Evolutionary conservation across 2,888 invertebrate species (phyloP).

Genomic region (Sesia apiformis): DNA sequence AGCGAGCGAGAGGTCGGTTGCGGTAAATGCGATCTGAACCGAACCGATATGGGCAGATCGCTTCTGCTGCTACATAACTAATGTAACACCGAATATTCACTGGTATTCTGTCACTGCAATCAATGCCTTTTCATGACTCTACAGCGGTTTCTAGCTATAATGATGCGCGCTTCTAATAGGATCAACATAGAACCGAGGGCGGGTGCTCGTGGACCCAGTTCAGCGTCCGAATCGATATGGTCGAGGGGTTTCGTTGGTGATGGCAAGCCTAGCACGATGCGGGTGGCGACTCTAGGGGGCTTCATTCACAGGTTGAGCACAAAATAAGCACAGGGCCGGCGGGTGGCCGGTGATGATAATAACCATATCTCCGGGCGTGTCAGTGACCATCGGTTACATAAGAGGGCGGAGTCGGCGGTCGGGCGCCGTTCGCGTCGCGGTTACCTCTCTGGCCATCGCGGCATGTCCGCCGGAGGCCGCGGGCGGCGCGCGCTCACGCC

Average conservation of each 20-base stretch:
- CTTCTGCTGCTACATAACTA: slow-evolving; percentile 11
- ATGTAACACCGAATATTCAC: slow-evolving; percentile 14
- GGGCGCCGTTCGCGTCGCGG: slow-evolving; percentile 45
- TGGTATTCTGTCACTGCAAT: slow-evolving; percentile 9
- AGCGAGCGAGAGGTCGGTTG: slow-evolving; percentile 48
- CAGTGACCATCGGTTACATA: slow-evolving; percentile 42
- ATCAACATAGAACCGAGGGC: slow-evolving; percentile 7
- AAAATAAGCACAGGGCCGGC: slow-evolving; percentile 10
- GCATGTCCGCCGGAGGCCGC: slow-evolving; percentile 78
- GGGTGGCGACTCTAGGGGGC: slow-evolving; percentile 7
- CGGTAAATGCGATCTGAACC: slow-evolving; percentile 29
- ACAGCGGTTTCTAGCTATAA: background rate
- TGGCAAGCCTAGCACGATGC: slow-evolving; percentile 3
- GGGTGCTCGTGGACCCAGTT: slow-evolving; percentile 2
- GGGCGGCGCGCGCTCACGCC: slow-evolving; percentile 72
- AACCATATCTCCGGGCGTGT: slow-evolving; percentile 43
- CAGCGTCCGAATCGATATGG: background rate
- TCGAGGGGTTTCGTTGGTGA: background rate
- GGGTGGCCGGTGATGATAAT: slow-evolving; percentile 15
- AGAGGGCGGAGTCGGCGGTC: slow-evolving; percentile 31
- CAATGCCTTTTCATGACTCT: background rate
- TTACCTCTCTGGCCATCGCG: slow-evolving; percentile 84
- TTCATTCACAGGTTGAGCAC: slow-evolving; percentile 2
- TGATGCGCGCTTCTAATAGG: background rate
- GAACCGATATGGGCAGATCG: slow-evolving; percentile 11